These are phyloP conservation scores for Paratrypauchen microcephalus DNA, from an alignment of 2,797 vertebrate genomes.

Conservation along the genomic window DNA sequence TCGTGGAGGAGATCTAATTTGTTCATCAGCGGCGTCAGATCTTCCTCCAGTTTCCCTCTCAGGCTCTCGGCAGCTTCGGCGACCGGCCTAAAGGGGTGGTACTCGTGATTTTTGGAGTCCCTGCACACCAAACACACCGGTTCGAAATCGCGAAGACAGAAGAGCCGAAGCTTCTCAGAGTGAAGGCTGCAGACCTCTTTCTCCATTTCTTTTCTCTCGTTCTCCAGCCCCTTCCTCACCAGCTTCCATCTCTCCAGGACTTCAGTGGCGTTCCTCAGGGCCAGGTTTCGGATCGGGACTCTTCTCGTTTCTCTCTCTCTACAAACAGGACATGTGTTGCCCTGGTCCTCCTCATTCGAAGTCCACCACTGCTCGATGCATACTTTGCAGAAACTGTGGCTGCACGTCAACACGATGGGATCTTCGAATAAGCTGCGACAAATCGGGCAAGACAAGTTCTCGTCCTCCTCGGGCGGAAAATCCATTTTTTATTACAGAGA, in stretches of 20 bases:
- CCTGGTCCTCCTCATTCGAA: background rate
- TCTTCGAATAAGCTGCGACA: background rate
- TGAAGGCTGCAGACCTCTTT: conserved; percentile 9
- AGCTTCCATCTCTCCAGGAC: background rate
- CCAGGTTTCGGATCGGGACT: conserved; percentile 12
- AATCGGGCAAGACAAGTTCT: background rate
- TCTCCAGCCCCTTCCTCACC: background rate
- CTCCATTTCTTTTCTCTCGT: background rate
- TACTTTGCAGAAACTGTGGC: background rate
- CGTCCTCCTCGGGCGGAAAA: background rate
- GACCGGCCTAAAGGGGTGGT: conserved; percentile 16
- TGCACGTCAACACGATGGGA: background rate
- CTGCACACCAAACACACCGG: conserved; percentile 15
- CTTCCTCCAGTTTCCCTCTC: conserved; percentile 1
- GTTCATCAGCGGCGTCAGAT: conserved; percentile 3
- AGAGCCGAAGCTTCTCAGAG: conserved; percentile 9
- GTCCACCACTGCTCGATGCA: background rate
- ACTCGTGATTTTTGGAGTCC: conserved; percentile 11
- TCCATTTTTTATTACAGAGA: background rate
- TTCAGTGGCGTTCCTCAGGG: conserved; percentile 20
- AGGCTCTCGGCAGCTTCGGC: conserved; percentile 6
- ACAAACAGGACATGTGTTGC: conserved; percentile 1
- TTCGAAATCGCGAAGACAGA: conserved; percentile 20
- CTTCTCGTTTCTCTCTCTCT: background rate
- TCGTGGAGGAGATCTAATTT: conserved; percentile 1